These are phyloP conservation scores for Microdon myrmicae DNA, from an alignment of 2,888 invertebrate genomes.

Conservation along the genomic window DNA sequence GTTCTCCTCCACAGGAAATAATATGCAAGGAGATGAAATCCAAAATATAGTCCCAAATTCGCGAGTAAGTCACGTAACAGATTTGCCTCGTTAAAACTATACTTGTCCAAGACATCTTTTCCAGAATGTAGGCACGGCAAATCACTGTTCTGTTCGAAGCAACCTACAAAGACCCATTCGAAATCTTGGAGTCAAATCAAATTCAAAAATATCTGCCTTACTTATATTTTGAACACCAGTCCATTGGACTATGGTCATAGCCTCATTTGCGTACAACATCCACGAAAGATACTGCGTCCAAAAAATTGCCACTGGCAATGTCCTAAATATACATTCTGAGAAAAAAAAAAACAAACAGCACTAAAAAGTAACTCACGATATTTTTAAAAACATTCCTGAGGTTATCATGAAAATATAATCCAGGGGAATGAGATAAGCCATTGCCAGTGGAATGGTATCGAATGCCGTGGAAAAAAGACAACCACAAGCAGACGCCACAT, in stretches of 20 bases:
- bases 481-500: constrained; percentile 89
- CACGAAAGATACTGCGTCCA: constrained; percentile 87
- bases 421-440: constrained; percentile 86
- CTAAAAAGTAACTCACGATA: constrained; percentile 71
- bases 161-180: constrained; percentile 68
- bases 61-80: constrained; percentile 75
- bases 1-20: constrained; percentile 74
- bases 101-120: constrained; percentile 76
- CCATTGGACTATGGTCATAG: constrained; percentile 85
- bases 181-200: constrained; percentile 5
- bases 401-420: constrained; percentile 89
- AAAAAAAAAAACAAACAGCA: background rate
- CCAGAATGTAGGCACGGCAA: constrained; percentile 80
- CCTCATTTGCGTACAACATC: constrained; percentile 88
- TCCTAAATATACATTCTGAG: constrained; percentile 67
- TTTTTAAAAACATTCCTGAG: constrained; percentile 84
- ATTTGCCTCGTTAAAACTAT: constrained; percentile 75
- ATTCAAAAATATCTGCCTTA: constrained; percentile 49
- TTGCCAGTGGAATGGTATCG: constrained; percentile 80
- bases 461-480: constrained; percentile 87
- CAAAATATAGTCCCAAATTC: constrained; percentile 73
- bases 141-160: constrained; percentile 70
- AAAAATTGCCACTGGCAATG: constrained; percentile 75
- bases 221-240: constrained; percentile 71
- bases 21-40: constrained; percentile 78